These are phyloP conservation scores for Oscheius sp. DNA, from an alignment of 2,888 invertebrate species.

Conservation along the genomic window DNA sequence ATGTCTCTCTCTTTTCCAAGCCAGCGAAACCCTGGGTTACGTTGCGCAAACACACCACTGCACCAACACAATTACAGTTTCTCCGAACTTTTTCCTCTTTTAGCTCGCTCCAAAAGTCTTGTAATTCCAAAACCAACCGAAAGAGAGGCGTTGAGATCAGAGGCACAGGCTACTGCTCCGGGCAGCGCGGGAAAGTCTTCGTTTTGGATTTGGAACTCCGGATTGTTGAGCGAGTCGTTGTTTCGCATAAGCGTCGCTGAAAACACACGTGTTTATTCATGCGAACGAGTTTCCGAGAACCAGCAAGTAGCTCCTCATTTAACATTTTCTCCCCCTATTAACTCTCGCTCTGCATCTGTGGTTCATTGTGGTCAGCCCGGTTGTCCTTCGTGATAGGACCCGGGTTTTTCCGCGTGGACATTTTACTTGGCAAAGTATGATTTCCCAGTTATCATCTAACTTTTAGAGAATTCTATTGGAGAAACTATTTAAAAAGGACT, in stretches of 20 bases:
- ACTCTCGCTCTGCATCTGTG: background rate
- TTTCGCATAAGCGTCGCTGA: conserved; percentile 69
- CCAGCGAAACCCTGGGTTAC: conserved; percentile 19
- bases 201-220: conserved; percentile 85
- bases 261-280: conserved; percentile 25
- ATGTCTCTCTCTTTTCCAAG: background rate
- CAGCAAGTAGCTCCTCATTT: background rate
- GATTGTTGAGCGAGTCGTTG: conserved; percentile 53
- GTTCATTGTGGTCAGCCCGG: too few relatives aligned
- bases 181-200: conserved; percentile 99
- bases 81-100: conserved; percentile 15
- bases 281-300: background rate
- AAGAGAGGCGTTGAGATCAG: conserved; percentile 26
- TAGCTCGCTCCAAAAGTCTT: background rate
- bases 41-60: conserved; percentile 26
- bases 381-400: too few relatives aligned
- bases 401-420: too few relatives aligned
- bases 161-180: conserved; percentile 76
- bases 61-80: background rate
- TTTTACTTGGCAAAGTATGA: too few relatives aligned
- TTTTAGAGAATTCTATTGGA: too few relatives aligned
- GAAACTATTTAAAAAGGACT: too few relatives aligned
- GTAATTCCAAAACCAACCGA: background rate
- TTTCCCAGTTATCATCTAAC: too few relatives aligned
- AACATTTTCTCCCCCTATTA: background rate